These are phyloP conservation scores for Drosophila takahashii DNA, from an alignment of 1,140 invertebrate genomes.

Conservation along the genomic window DNA sequence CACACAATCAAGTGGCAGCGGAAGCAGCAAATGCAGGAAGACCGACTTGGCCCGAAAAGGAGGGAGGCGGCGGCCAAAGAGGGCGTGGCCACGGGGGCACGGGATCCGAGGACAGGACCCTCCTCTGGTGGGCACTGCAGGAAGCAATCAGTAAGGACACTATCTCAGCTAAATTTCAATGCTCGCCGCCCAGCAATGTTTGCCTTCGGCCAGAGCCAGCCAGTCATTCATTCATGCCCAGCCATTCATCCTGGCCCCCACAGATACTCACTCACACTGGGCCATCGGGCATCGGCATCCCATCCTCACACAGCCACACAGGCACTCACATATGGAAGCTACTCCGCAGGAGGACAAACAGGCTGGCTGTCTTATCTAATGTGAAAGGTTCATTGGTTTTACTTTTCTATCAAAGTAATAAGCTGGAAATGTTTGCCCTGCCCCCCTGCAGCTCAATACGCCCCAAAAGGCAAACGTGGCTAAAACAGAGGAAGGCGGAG, in stretches of 20 bases:
- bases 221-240: conserved; percentile 65
- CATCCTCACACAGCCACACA: conserved; percentile 35
- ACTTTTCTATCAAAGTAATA: conserved; percentile 83
- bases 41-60: conserved; percentile 15
- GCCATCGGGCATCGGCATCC: neutral
- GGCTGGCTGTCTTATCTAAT: conserved; percentile 76
- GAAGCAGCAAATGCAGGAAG: conserved; percentile 37
- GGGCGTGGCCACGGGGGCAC: conserved; percentile 26
- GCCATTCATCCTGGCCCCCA: conserved; percentile 64
- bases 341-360: conserved; percentile 51
- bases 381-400: conserved; percentile 83
- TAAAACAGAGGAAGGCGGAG: conserved; percentile 42
- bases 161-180: conserved; percentile 80
- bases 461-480: conserved; percentile 51
- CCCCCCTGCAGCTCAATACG: conserved; percentile 22
- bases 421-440: conserved; percentile 76
- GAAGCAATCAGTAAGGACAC: conserved; percentile 83
- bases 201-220: conserved; percentile 27
- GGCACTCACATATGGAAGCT: conserved; percentile 13
- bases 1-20: conserved; percentile 37
- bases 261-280: conserved; percentile 44
- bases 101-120: conserved; percentile 16
- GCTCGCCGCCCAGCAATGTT: conserved; percentile 50
- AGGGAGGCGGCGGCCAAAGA: conserved; percentile 8
- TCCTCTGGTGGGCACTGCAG: conserved; percentile 52